Evolutionary conservation across 1,140 invertebrate species (phyloP), one percentile per base, ranked within the genome.

Genomic region (Arctopsyche grandis): DNA sequence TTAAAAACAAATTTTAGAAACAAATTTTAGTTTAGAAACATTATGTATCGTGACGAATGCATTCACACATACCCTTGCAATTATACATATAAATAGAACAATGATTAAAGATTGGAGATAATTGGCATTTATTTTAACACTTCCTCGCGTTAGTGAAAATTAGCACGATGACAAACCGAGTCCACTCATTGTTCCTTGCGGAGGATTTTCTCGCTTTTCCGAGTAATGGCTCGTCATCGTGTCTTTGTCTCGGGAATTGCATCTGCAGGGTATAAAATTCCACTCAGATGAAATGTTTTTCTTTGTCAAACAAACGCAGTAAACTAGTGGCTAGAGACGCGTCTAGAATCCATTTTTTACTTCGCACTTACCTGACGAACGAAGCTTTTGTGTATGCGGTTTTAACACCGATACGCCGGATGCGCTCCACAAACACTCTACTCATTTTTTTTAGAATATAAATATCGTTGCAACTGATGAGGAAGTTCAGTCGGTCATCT

Each of bases 401-500:
- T 60, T 76, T 76, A 26, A 24, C 24, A 48, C 21, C 1, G 10
- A 21, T 5, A 71, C 29, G 12, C 74, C 74, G 74, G 74, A 63
- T 66, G 38, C 19, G 24, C 9, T 75, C 43, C 29, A 76, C 74
- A 63, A 76, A 76, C 52, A 63, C 19, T 19, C 14, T 29, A 44
- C 24, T 0, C n/a, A 44, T 44, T 44, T 58, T 7, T 76, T 43
- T 63, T 63, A 44, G 46, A 19, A 43, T 76, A 76, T 76, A 76
- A 63, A 76, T 76, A 63, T 43, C 12, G 74, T 63, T 76, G 74
- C 74, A 63, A 21, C 48, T 48, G 22, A 56, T 63, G 52, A 76
- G 24, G 22, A 63, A 63, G 56, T 22, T 63, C 43, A 76, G 74
- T 76, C 22, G 29, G 10, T 58, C n/a, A 58, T 56, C 14, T 58